Evolutionary conservation across 2,113 vertebrate species (phyloP).

Genomic region (Zeus faber): DNA sequence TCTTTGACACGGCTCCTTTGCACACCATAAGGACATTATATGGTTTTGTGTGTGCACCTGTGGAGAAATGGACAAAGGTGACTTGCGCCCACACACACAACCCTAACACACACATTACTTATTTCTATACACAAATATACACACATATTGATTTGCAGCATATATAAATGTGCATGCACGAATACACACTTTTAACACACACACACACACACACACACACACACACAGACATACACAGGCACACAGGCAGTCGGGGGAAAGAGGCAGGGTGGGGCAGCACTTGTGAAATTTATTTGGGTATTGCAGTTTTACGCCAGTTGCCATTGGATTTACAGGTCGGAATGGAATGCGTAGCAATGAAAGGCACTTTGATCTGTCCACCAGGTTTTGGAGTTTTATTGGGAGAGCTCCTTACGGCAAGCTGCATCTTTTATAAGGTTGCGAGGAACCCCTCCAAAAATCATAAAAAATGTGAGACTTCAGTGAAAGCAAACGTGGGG

Average conservation of each 20-base stretch:
- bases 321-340: conserved; percentile 70
- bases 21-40: no score
- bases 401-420: conserved; percentile 43
- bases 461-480: conserved; percentile 62
- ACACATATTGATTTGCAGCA: not conserved
- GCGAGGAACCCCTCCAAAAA: conserved; percentile 54
- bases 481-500: conserved; percentile 49
- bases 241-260: not conserved
- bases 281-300: conserved; percentile 72
- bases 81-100: no score
- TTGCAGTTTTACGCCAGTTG: conserved; percentile 65
- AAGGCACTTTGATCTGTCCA: conserved; percentile 67
- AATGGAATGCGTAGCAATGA: conserved; percentile 70
- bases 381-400: conserved; percentile 64
- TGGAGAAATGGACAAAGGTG: conserved; percentile 26
- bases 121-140: not conserved
- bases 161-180: not conserved
- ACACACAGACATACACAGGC: conserved; percentile 2
- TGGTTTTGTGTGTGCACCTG: conserved; percentile 41
- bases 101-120: not conserved
- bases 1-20: conserved; percentile 36
- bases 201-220: not conserved
- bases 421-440: conserved; percentile 66
- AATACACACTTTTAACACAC: not conserved
- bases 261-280: conserved; percentile 38